Evolutionary conservation across 2,113 vertebrate species (phyloP).

Genomic region (Perognathus longimembris): DNA sequence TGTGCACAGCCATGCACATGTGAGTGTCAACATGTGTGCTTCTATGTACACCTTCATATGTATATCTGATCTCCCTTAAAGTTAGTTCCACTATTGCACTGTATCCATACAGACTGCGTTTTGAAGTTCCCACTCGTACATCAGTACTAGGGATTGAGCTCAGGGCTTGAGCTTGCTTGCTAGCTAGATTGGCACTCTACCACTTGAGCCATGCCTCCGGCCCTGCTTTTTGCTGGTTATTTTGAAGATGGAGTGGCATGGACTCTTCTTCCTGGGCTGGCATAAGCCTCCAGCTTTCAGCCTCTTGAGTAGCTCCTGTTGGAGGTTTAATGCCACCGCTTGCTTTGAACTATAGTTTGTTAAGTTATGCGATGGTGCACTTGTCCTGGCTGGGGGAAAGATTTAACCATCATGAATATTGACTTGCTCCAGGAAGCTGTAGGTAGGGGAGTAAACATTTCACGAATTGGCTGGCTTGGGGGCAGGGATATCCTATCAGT

Average conservation of each 20-base stretch:
- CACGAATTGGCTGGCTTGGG: neutral
- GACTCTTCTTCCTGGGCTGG: too few species aligned
- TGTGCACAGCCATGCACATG: neutral
- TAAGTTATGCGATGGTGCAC: neutral
- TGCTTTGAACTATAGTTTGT: constrained; percentile 29
- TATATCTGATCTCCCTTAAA: neutral
- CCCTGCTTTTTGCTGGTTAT: too few species aligned
- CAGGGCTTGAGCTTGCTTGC: too few species aligned
- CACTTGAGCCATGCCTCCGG: too few species aligned
- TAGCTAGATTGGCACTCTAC: too few species aligned
- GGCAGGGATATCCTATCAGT: neutral
- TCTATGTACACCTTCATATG: neutral
- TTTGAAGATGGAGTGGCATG: too few species aligned
- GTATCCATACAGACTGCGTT: too few species aligned
- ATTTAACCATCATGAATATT: neutral
- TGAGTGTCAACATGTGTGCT: neutral
- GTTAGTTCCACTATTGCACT: neutral
- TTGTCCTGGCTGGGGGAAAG: neutral
- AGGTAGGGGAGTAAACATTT: neutral
- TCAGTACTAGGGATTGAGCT: too few species aligned
- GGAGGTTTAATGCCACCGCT: neutral
- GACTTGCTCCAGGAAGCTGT: neutral
- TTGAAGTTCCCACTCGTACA: neutral
- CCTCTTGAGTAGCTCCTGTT: too few species aligned
- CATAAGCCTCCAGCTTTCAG: too few species aligned